Conservation (phyloP, 2,113 vertebrate genomes). For the Passer montanus region DNA sequence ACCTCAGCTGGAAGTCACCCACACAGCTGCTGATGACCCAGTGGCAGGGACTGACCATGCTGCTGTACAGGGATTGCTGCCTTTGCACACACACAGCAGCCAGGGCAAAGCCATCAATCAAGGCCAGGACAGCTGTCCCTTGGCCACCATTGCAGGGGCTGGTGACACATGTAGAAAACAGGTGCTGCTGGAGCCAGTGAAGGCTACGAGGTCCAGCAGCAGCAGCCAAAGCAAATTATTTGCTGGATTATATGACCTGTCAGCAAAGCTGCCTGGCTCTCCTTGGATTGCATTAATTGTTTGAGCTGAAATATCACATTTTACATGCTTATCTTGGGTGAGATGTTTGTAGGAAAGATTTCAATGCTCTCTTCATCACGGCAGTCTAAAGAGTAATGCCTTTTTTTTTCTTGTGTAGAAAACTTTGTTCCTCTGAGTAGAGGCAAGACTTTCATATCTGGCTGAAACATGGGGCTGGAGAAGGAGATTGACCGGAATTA, state of each 20-base stretch:
- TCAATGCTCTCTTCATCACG: background rate
- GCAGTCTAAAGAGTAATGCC: background rate
- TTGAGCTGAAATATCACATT: background rate
- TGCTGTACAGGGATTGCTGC: fast-evolving
- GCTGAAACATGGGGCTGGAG: background rate
- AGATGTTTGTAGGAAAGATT: background rate
- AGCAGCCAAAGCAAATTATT: background rate
- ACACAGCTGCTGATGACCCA: background rate
- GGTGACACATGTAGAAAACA: background rate
- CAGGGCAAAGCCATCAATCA: background rate
- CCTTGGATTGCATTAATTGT: background rate
- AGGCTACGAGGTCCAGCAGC: background rate
- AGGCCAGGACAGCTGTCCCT: background rate
- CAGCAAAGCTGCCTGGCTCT: background rate
- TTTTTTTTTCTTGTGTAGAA: background rate
- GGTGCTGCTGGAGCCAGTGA: background rate
- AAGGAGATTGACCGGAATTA: background rate
- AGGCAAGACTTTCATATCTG: background rate
- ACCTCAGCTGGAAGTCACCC: background rate
- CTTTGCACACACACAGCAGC: background rate
- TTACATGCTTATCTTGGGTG: background rate
- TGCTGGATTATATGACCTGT: background rate
- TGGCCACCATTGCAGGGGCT: background rate
- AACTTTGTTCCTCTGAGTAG: background rate
- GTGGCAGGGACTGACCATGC: background rate